Evolutionary conservation across 2,797 vertebrate genomes (phyloP).

Genomic region (Arnoldichthys spilopterus): DNA sequence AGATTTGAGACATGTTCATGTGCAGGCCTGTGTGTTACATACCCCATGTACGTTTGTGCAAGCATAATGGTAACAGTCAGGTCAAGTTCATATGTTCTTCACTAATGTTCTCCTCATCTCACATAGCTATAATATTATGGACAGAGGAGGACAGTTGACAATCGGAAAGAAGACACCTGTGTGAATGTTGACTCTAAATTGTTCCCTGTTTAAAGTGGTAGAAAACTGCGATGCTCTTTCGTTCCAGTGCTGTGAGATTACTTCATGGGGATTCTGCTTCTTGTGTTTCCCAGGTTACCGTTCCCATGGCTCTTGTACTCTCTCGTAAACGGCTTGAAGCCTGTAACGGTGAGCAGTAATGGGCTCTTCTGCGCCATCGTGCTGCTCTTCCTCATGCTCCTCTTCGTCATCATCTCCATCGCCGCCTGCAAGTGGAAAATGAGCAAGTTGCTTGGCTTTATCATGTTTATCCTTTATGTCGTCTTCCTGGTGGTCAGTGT

Average conservation of each 20-base stretch:
- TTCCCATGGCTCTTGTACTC: conserved; percentile 91
- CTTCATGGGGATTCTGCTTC: not conserved
- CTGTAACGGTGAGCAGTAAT: conserved; percentile 90
- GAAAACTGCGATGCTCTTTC: not conserved
- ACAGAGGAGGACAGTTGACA: not conserved
- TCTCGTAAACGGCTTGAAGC: conserved; percentile 73
- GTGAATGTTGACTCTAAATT: not conserved
- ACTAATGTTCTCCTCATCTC: not conserved
- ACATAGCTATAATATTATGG: not conserved
- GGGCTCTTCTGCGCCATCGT: conserved; percentile 94
- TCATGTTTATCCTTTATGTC: conserved; percentile 94
- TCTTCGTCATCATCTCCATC: conserved; percentile 92
- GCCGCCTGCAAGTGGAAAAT: conserved; percentile 90
- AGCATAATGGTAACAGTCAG: no score
- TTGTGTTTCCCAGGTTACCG: conserved; percentile 79
- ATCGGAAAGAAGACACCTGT: not conserved
- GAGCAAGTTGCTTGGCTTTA: conserved; percentile 89
- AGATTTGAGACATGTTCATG: no score
- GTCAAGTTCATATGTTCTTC: no score
- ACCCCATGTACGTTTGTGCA: no score
- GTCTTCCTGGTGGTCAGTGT: conserved; percentile 92
- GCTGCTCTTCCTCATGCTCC: conserved; percentile 93
- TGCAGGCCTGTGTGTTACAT: no score
- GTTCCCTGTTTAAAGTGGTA: not conserved
- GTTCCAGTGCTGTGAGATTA: not conserved